Evolutionary conservation across 2,888 invertebrate genomes (phyloP), one percentile per base, ranked within the genome.

Genomic region (Stenodema calcarata): DNA sequence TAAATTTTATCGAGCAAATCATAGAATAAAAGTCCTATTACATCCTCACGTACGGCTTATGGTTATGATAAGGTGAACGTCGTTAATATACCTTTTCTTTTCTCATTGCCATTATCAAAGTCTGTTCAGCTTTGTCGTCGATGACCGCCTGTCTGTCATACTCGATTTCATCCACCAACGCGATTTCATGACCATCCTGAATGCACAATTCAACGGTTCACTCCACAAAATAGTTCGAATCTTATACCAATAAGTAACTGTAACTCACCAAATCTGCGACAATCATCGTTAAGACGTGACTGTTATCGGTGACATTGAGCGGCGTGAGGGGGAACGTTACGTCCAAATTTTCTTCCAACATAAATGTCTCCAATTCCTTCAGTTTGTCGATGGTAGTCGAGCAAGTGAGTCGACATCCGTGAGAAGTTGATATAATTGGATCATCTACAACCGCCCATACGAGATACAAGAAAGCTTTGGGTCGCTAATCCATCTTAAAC

Each of bases 101-200:
- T 69, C 82, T 69, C 82, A 82, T 69, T 12, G 62, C 69, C 62
- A 62, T 41, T 18, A 27, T 41, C 82, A 82, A 23, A 0, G 30
- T 12, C 35, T 27, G 27, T 12, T 82, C 82, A n/a, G 27, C 82
- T 41, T 42, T 30, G 42, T 82, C 69, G 35, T 69, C 82, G 18
- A 62, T 11, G 4, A 50, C 23, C 35, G 42, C 69, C 27, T 41
- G 69, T 18, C 69, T 62, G 28, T 69, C 82, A 12, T 69, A 82
- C 12, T 69, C 82, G 0, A 82, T 27, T 47, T 82, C 82, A 16
- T 82, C 82, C 12, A 30, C 30, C 14, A 82, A 41, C 12, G 69
- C 69, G 27, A 82, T 82, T 41, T 62, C 62, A 16, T 82, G 69
- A n/a, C 82, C 82, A 41, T 82, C 82, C 82, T 82, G 54, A 50